Evolutionary conservation across 2,797 vertebrate genomes (phyloP), one percentile per base, ranked within the genome.

Genomic region (Malurus leucopterus): DNA sequence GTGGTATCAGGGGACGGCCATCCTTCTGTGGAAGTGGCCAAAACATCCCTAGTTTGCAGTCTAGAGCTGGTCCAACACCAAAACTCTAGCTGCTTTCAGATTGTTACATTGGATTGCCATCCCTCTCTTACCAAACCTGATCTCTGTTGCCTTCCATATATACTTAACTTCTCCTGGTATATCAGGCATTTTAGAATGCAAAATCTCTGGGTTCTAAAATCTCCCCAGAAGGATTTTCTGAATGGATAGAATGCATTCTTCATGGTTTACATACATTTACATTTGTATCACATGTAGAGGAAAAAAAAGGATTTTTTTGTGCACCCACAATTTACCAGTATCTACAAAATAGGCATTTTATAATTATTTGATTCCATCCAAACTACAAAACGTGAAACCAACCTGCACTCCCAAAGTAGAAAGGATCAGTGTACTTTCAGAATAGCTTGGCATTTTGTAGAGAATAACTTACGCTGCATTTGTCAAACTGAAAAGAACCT

Each of bases 401-500:
- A 69, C 47, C 21, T 50, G 10, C 2, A 3, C 7, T 75, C 36
- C 29, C 83, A 70, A 86, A 80, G 49, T 34, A 80, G 34, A 32
- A 18, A 59, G 29, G 62, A 82, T 34, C 53, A 63, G 40, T 50
- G 40, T 68, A 67, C 24, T 86, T 74, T 51, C 73, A 75, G 82
- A 86, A 89, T n/a, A 82, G 84, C 78, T 77, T 87, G 51, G 54
- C 78, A 84, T 91, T 92, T 91, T 78, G 16, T 54, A 88, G 57
- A 4, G 6, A 68, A 46, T 81, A 85, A 62, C 20, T 89, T 64
- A 43, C 0, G 0, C 38, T 76, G 63, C 64, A 86, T 89, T 93
- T 91, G 88, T 91, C 67, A 91, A 85, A 85, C 57, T 51, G 61
- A 81, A 93, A 94, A 84, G 72, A 84, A 81, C 59, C 53, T 89